A percentile compares a stretch with the other conserved stretches of the same genome.
These are phyloP conservation scores for Delia radicum DNA, from an alignment of 1,140 invertebrate genomes.

Conservation along the genomic window DNA sequence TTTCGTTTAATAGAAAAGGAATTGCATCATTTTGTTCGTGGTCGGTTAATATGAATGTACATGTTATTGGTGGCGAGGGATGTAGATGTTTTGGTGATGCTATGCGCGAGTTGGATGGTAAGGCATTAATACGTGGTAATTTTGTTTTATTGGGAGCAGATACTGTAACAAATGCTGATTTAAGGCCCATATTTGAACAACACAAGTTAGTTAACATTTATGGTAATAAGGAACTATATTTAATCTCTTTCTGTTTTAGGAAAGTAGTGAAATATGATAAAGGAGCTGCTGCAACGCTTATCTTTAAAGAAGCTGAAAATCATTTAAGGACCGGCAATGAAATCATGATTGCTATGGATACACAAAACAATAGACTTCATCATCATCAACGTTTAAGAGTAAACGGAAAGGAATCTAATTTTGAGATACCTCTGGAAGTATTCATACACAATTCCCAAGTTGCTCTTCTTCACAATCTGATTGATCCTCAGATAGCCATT, in stretches of 20 bases:
- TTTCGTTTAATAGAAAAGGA: conserved; percentile 59
- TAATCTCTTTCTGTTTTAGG: conserved; percentile 51
- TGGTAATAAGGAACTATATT: background rate
- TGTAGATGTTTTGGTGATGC: conserved; percentile 90
- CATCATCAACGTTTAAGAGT: conserved; percentile 63
- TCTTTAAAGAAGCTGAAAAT: conserved; percentile 73
- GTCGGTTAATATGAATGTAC: conserved; percentile 66
- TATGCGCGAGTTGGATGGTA: conserved; percentile 86
- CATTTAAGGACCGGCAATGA: conserved; percentile 67
- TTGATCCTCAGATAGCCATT: conserved; percentile 83
- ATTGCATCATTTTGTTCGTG: conserved; percentile 64
- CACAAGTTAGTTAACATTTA: conserved; percentile 61
- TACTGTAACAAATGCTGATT: conserved; percentile 73
- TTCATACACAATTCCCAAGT: conserved; percentile 69
- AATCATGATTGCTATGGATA: conserved; percentile 70
- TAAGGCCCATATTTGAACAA: conserved; percentile 66
- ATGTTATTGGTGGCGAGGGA: conserved; percentile 79
- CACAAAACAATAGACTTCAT: conserved; percentile 69
- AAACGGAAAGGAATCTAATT: conserved; percentile 55
- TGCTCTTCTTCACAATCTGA: conserved; percentile 70
- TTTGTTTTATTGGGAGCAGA: conserved; percentile 85
- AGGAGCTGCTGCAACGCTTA: conserved; percentile 82
- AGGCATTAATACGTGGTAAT: conserved; percentile 79
- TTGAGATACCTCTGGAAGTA: conserved; percentile 63
- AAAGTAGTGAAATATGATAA: conserved; percentile 76